Evolutionary conservation across 2,797 vertebrate species (phyloP).

Genomic region (Diplodus sargus): DNA sequence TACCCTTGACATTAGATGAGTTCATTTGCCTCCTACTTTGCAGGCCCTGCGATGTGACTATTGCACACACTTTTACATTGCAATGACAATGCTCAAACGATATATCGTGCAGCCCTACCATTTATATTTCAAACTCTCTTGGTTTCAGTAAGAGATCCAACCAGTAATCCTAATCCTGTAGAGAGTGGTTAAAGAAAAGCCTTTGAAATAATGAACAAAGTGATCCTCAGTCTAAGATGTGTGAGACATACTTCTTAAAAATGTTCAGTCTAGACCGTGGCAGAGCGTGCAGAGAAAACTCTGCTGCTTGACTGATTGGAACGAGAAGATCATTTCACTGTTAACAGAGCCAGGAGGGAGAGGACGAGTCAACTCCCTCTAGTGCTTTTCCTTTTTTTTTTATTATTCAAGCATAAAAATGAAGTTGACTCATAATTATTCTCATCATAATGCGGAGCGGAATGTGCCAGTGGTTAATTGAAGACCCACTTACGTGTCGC

Average conservation of each 20-base stretch:
- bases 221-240: not conserved
- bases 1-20: too few relatives aligned
- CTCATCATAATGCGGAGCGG: slow-evolving; percentile 5
- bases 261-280: not conserved
- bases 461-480: slow-evolving; percentile 6
- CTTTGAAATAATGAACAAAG: not conserved
- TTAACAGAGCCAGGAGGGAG: slow-evolving; percentile 3
- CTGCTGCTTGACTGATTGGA: not conserved
- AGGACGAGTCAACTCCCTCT: slow-evolving; percentile 19
- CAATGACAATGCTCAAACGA: too few relatives aligned
- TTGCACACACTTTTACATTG: too few relatives aligned
- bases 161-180: not conserved
- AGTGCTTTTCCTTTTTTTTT: not conserved
- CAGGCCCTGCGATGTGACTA: too few relatives aligned
- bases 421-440: slow-evolving; percentile 35
- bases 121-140: not conserved
- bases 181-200: not conserved
- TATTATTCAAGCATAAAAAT: slow-evolving; percentile 21
- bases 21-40: too few relatives aligned
- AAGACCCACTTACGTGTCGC: slow-evolving; percentile 24
- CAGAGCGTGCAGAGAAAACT: not conserved
- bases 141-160: not conserved
- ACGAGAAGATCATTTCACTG: not conserved
- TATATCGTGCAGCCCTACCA: not conserved
- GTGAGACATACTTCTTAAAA: not conserved